These are phyloP conservation scores for Bombyx huttoni DNA, from an alignment of 2,888 invertebrate genomes.

Conservation along the genomic window DNA sequence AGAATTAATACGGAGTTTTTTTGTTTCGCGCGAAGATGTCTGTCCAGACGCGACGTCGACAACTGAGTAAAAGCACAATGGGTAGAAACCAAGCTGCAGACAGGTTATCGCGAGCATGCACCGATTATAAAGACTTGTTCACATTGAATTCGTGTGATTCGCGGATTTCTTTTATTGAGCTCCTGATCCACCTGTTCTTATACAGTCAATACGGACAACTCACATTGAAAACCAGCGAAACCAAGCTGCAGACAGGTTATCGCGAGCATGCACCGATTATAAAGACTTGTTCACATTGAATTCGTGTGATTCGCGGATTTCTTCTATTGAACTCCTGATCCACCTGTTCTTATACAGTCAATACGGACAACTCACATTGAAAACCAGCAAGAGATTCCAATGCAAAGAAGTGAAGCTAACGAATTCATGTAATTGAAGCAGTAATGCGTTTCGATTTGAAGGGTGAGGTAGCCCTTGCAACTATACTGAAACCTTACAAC, in stretches of 20 bases:
- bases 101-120: slow-evolving; percentile 23
- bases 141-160: neutral
- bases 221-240: slow-evolving; percentile 14
- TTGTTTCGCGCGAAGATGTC: slow-evolving; percentile 9
- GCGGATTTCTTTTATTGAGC: neutral
- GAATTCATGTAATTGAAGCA: too few species aligned
- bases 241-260: slow-evolving; percentile 30
- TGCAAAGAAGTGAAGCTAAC: too few species aligned
- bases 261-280: slow-evolving; percentile 19
- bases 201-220: too few species aligned
- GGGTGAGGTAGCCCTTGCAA: too few species aligned
- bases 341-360: too few species aligned
- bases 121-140: slow-evolving; percentile 15
- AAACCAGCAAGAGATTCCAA: too few species aligned
- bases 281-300: slow-evolving; percentile 6
- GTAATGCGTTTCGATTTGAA: too few species aligned
- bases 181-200: too few species aligned
- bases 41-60: slow-evolving; percentile 17
- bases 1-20: neutral
- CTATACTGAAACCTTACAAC: too few species aligned
- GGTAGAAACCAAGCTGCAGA: slow-evolving; percentile 28
- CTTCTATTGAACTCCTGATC: neutral
- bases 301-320: neutral
- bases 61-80: slow-evolving; percentile 37
- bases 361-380: too few species aligned